These are phyloP conservation scores for Bombus fervidus DNA, from an alignment of 1,140 invertebrate genomes.

Conservation along the genomic window DNA sequence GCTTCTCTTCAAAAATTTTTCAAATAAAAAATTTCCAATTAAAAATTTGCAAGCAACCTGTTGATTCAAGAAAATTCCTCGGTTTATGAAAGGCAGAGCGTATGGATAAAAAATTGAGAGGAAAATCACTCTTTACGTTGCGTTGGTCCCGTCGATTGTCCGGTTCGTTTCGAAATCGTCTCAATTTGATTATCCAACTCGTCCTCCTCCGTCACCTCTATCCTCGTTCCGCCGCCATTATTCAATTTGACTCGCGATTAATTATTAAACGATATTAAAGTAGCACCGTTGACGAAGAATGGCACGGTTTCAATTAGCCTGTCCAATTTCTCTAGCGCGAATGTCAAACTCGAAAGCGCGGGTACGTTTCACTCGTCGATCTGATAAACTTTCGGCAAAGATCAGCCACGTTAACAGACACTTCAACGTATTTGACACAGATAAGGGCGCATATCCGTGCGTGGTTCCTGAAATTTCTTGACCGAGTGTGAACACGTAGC, in stretches of 20 bases:
- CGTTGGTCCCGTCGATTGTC: background rate
- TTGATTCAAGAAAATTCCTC: background rate
- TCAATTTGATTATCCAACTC: background rate
- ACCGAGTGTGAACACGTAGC: conserved; percentile 11
- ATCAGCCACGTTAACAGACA: conserved; percentile 9
- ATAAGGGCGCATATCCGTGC: background rate
- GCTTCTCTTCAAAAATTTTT: background rate
- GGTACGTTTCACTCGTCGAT: conserved; percentile 36
- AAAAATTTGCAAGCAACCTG: background rate
- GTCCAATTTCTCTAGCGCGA: conserved; percentile 20
- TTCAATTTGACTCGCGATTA: background rate
- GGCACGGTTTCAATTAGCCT: conserved; percentile 27
- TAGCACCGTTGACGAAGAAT: background rate
- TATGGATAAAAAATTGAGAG: background rate
- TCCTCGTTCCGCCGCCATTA: background rate
- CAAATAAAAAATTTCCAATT: background rate
- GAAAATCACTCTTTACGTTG: no score
- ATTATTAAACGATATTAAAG: conserved; percentile 29
- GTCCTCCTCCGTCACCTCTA: no score
- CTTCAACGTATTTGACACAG: background rate
- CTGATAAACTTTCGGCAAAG: conserved; percentile 19
- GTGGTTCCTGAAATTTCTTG: background rate
- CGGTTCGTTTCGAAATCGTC: background rate
- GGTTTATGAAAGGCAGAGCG: background rate
- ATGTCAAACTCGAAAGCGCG: conserved; percentile 13